Evolutionary conservation across 2,888 invertebrate genomes (phyloP).

Genomic region (Portevinia maculata): DNA sequence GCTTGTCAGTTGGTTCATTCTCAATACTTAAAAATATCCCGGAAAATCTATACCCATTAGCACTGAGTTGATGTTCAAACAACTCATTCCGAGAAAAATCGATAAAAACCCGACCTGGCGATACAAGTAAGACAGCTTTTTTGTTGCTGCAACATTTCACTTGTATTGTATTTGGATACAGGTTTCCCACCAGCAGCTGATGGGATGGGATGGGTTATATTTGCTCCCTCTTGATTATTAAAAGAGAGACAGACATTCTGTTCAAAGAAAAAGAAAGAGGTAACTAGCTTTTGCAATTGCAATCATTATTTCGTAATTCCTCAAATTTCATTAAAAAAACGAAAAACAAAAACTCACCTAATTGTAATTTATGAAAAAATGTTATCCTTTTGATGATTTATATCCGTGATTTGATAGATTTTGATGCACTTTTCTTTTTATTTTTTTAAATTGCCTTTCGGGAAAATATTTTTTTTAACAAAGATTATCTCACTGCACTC

Average conservation of each 20-base stretch:
- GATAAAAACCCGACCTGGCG: slow-evolving; percentile 39
- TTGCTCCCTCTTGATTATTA: background rate
- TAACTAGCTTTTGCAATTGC: background rate
- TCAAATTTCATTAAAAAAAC: slow-evolving; percentile 23
- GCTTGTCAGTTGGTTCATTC: slow-evolving; percentile 13
- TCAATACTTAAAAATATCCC: slow-evolving; percentile 54
- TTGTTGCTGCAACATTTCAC: slow-evolving; percentile 55
- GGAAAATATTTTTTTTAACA: slow-evolving; percentile 9
- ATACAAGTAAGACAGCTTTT: no score
- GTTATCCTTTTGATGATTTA: slow-evolving; percentile 31
- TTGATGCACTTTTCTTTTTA: slow-evolving; percentile 9
- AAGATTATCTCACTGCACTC: slow-evolving; percentile 42
- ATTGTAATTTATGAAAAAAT: slow-evolving; percentile 2
- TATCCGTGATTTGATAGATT: slow-evolving; percentile 11
- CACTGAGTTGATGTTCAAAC: no score
- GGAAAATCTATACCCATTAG: slow-evolving; percentile 41
- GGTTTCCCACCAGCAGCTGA: slow-evolving; percentile 42
- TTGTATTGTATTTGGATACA: background rate
- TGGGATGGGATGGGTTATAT: background rate
- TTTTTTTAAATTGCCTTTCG: slow-evolving; percentile 9
- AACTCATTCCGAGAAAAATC: slow-evolving; percentile 35
- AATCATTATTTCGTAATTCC: slow-evolving; percentile 33
- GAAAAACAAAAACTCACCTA: slow-evolving; percentile 36
- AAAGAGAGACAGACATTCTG: slow-evolving; percentile 8
- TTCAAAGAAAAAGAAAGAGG: slow-evolving; percentile 14